These are phyloP conservation scores for Nesidiocoris tenuis DNA, from an alignment of 2,888 invertebrate species.

Conservation along the genomic window DNA sequence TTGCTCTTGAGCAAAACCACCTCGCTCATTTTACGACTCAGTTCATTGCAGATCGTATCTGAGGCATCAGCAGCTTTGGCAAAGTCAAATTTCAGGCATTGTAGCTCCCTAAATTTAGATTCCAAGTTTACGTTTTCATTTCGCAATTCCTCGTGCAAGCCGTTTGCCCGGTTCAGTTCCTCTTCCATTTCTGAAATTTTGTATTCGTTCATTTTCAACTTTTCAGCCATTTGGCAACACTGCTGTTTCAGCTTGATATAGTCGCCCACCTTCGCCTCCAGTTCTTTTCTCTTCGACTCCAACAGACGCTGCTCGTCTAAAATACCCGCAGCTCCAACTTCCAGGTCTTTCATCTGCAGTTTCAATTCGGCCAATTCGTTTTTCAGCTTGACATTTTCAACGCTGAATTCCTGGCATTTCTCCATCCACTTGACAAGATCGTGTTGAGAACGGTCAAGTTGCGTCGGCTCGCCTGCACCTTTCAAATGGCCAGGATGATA, in stretches of 20 bases:
- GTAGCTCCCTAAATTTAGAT: slow-evolving; percentile 1
- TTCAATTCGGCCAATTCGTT: slow-evolving; percentile 28
- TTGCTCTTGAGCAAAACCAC: slow-evolving; percentile 33
- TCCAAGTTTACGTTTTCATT: slow-evolving; percentile 41
- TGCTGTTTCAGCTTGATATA: slow-evolving; percentile 32
- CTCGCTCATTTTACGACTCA: slow-evolving; percentile 43
- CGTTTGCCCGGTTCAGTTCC: slow-evolving; percentile 20
- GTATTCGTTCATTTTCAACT: slow-evolving; percentile 13
- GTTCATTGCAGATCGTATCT: slow-evolving; percentile 33
- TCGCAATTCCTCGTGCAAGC: slow-evolving; percentile 15
- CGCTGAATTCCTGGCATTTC: slow-evolving; percentile 35
- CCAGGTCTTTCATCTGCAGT: slow-evolving; percentile 35
- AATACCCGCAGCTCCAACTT: slow-evolving; percentile 21
- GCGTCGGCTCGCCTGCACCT: slow-evolving; percentile 39
- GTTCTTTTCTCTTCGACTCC: slow-evolving; percentile 25
- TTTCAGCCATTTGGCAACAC: slow-evolving; percentile 9
- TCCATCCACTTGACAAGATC: slow-evolving; percentile 45
- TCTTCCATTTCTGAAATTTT: slow-evolving; percentile 31
- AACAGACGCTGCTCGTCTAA: slow-evolving; percentile 41
- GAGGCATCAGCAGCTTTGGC: background rate
- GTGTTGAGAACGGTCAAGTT: background rate
- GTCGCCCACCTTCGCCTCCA: slow-evolving; percentile 38
- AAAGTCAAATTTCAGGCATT: background rate
- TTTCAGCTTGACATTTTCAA: slow-evolving; percentile 39
- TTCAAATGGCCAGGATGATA: slow-evolving; percentile 20